These are phyloP conservation scores for Barbus barbus DNA, from an alignment of 2,113 vertebrate genomes.

Conservation along the genomic window DNA sequence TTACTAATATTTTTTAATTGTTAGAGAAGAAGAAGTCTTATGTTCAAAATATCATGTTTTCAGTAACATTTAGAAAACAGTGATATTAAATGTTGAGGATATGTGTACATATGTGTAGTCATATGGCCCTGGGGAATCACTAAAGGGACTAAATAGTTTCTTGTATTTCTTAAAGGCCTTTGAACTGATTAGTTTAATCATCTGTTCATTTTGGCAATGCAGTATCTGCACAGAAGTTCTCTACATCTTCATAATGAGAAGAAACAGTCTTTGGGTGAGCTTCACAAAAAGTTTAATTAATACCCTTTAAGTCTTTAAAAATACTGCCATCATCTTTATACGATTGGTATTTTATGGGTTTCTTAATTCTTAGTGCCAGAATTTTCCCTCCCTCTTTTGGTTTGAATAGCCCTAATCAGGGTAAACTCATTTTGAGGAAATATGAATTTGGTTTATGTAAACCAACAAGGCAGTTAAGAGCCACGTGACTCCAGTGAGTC, in stretches of 20 bases:
- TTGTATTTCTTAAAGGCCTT: conserved; percentile 6
- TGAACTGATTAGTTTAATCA: not conserved
- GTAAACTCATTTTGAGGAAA: not conserved
- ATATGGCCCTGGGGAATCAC: not conserved
- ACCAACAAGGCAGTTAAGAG: not conserved
- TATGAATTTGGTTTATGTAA: not conserved
- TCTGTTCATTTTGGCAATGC: conserved; percentile 9
- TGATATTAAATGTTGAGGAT: not conserved
- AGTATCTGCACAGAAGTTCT: not conserved
- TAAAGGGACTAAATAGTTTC: not conserved
- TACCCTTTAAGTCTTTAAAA: not conserved
- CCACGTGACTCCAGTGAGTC: not conserved
- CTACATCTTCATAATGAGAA: not conserved
- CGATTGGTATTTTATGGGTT: not conserved
- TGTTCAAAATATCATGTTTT: not conserved
- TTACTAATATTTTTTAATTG: not conserved
- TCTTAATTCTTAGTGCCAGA: not conserved
- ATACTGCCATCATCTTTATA: not conserved
- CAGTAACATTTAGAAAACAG: not conserved
- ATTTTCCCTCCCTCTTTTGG: not conserved
- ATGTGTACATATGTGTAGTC: not conserved
- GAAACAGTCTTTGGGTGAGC: not conserved
- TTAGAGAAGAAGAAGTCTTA: not conserved
- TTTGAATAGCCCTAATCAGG: not conserved
- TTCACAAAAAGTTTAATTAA: not conserved